Evolutionary conservation across 1,140 invertebrate genomes (phyloP).

Genomic region (Papilio aristodemus): DNA sequence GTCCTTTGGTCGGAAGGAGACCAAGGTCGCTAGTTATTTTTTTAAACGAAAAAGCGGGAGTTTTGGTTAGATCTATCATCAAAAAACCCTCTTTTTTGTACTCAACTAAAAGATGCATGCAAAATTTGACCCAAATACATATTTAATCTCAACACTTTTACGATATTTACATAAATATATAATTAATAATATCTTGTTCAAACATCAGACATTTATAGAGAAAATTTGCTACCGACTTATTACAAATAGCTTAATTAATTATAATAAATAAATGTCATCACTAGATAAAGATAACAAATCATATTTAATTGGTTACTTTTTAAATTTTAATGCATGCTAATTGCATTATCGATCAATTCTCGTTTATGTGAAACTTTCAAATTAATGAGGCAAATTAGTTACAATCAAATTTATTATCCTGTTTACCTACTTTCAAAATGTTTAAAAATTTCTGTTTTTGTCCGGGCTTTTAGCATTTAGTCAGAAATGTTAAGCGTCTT

Average conservation of each 20-base stretch:
- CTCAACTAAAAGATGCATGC: background rate
- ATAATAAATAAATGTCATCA: conserved; percentile 8
- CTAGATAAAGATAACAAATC: conserved; percentile 21
- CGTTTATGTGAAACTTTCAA: background rate
- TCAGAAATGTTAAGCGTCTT: no score
- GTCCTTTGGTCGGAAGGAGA: no score
- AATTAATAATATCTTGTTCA: background rate
- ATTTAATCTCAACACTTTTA: background rate
- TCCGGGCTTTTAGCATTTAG: background rate
- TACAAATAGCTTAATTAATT: conserved; percentile 15
- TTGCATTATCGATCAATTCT: conserved; percentile 6
- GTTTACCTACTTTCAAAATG: background rate
- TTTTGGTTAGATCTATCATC: background rate
- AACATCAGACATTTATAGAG: background rate
- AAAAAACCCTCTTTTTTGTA: background rate
- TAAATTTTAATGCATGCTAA: background rate
- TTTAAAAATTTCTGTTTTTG: background rate
- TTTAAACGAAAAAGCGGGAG: no score
- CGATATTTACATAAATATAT: background rate
- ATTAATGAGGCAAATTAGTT: background rate
- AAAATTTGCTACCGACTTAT: background rate
- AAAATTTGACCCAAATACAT: background rate
- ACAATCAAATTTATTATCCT: background rate
- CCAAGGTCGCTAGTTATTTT: no score
- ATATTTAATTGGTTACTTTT: background rate